A percentile compares a stretch with the other conserved stretches of the same genome.
These are phyloP conservation scores for Troides helena DNA, from an alignment of 2,888 invertebrate genomes.

Conservation along the genomic window DNA sequence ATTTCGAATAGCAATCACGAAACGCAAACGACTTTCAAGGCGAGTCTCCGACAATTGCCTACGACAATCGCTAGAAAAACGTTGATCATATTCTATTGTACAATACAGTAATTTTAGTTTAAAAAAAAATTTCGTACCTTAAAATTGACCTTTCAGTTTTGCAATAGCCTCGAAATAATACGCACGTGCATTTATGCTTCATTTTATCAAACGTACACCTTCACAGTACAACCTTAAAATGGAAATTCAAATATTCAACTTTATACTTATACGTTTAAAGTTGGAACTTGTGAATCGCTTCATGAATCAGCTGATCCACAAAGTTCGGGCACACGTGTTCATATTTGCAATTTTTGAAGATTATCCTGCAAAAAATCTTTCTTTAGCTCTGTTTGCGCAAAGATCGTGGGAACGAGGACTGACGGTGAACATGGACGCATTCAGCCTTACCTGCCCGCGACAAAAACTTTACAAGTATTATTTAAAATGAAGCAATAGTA, in stretches of 20 bases:
- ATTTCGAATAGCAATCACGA: background rate
- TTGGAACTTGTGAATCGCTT: constrained; percentile 6
- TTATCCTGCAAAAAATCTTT: constrained; percentile 54
- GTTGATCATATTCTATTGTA: background rate
- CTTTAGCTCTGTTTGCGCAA: constrained; percentile 55
- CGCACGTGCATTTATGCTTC: constrained; percentile 23
- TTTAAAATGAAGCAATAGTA: background rate
- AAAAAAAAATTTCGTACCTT: constrained; percentile 1
- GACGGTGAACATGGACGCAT: constrained; percentile 50
- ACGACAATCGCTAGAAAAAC: background rate
- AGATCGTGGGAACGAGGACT: constrained; percentile 60
- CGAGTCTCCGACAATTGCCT: background rate
- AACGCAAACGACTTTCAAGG: background rate
- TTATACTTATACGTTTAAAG: background rate
- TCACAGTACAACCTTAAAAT: constrained; percentile 10
- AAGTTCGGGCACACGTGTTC: constrained; percentile 59
- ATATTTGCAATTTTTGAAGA: constrained; percentile 57
- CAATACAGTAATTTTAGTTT: background rate
- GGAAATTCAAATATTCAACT: background rate
- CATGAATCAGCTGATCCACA: constrained; percentile 68
- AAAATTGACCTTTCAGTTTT: constrained; percentile 17
- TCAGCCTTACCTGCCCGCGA: constrained; percentile 50
- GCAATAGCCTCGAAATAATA: constrained; percentile 17
- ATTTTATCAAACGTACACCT: constrained; percentile 13
- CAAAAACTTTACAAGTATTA: constrained; percentile 36